A percentile compares a stretch with the other conserved stretches of the same genome.
phyloP scores from a whole-genome alignment of 2,797 vertebrate species.

The Pantherophis alleghaniensis region DNA sequence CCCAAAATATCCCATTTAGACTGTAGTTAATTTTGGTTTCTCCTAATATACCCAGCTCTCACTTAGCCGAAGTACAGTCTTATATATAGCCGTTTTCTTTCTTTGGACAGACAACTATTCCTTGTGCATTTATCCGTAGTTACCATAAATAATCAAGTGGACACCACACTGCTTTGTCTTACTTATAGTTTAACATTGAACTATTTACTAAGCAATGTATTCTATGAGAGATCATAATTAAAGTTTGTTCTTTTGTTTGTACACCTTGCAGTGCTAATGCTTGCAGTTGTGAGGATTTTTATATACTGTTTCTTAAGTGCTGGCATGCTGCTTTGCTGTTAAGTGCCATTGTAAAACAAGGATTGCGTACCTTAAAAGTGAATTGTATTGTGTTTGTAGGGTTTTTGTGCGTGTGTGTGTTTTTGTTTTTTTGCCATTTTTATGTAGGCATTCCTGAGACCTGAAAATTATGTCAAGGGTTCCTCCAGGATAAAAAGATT shows the following conservation, averaged over 20 bases:
- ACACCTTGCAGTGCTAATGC: not conserved
- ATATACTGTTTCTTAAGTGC: not conserved
- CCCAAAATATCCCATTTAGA: not conserved
- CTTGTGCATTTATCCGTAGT: not conserved
- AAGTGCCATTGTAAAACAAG: not conserved
- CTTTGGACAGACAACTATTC: not conserved
- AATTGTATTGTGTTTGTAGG: not conserved
- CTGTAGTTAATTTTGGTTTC: not conserved
- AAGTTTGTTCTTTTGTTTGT: not conserved
- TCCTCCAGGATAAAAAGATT: not conserved
- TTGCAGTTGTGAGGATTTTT: not conserved
- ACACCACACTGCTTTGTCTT: not conserved
- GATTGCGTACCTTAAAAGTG: not conserved
- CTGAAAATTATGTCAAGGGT: not conserved
- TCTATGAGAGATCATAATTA: not conserved
- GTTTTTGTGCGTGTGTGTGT: not conserved
- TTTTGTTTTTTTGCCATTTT: not conserved
- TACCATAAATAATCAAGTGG: not conserved
- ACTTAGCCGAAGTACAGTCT: not conserved
- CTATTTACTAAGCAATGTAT: not conserved
- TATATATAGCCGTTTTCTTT: not conserved
- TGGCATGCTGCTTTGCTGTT: not conserved
- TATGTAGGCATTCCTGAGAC: not conserved
- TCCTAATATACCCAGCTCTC: not conserved
- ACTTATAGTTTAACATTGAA: not conserved